These are phyloP conservation scores for Kryphioiulus occultus DNA, from an alignment of 2,888 invertebrate genomes.

Conservation along the genomic window DNA sequence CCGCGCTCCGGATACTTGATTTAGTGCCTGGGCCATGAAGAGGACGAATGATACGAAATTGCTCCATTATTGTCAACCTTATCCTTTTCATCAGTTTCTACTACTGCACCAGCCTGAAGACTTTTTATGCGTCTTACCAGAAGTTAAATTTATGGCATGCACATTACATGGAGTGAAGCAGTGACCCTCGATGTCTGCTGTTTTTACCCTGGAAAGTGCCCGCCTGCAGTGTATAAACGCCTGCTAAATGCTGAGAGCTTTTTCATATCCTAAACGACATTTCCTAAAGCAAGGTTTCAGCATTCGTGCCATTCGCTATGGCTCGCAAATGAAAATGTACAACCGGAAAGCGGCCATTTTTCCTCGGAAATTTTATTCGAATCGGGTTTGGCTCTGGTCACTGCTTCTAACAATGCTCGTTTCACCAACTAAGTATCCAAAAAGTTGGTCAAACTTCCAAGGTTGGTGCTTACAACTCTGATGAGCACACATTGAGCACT, in stretches of 20 bases:
- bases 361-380: background rate
- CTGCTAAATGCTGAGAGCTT: constrained; percentile 39
- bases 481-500: no score
- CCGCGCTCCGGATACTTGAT: constrained; percentile 43
- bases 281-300: background rate
- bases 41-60: constrained; percentile 43
- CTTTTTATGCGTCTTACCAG: constrained; percentile 32
- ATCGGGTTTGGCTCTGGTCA: background rate
- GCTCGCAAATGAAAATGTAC: constrained; percentile 1
- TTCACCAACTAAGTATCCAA: background rate
- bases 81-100: constrained; percentile 44
- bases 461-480: no score
- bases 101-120: background rate
- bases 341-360: constrained; percentile 31
- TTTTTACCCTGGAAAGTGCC: background rate
- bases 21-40: constrained; percentile 22
- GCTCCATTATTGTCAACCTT: constrained; percentile 44
- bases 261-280: constrained; percentile 14
- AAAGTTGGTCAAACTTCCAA: background rate
- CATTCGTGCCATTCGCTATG: background rate
- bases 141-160: constrained; percentile 36
- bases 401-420: background rate
- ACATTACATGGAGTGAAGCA: background rate
- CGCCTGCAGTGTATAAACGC: background rate
- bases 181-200: constrained; percentile 27